Conservation (phyloP, 2,797 vertebrate genomes). For the Distichodus sexfasciatus region DNA sequence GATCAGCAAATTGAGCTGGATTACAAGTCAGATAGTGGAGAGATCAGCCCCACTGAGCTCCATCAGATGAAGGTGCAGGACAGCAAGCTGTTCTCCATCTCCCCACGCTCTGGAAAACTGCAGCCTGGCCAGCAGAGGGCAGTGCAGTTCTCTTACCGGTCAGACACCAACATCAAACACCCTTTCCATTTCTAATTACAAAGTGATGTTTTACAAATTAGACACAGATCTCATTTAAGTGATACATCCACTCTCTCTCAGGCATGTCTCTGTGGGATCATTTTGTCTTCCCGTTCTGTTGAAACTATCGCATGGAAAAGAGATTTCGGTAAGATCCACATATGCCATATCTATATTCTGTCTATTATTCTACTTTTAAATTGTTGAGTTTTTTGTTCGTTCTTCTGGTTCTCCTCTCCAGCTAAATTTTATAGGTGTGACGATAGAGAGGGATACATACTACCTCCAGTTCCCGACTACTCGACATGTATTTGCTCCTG, state of each 20-base stretch:
- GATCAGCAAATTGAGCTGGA: constrained; percentile 87
- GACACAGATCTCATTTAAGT: background rate
- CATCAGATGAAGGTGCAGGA: constrained; percentile 85
- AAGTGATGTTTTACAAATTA: background rate
- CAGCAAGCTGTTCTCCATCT: constrained; percentile 80
- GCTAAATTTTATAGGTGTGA: constrained; percentile 85
- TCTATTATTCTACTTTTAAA: background rate
- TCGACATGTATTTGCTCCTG: constrained; percentile 78
- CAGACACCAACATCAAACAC: constrained; percentile 5
- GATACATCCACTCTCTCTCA: constrained; percentile 53
- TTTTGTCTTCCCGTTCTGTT: constrained; percentile 85
- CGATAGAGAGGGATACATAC: constrained; percentile 68
- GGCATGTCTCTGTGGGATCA: constrained; percentile 80
- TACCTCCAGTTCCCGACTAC: constrained; percentile 80
- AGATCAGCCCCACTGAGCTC: constrained; percentile 77
- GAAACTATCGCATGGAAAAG: constrained; percentile 86
- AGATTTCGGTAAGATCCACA: constrained; percentile 92
- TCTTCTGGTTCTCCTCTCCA: constrained; percentile 54
- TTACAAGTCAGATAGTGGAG: constrained; percentile 79
- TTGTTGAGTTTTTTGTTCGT: background rate
- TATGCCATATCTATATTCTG: no score
- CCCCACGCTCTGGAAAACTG: constrained; percentile 80
- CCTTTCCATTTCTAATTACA: background rate
- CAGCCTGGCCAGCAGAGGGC: constrained; percentile 78
- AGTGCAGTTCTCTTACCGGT: constrained; percentile 87